Percentiles rank a stretch among this genome's conserved stretches.
phyloP scores from a whole-genome alignment of 1,140 invertebrate species.

The Diuraphis noxia region DNA sequence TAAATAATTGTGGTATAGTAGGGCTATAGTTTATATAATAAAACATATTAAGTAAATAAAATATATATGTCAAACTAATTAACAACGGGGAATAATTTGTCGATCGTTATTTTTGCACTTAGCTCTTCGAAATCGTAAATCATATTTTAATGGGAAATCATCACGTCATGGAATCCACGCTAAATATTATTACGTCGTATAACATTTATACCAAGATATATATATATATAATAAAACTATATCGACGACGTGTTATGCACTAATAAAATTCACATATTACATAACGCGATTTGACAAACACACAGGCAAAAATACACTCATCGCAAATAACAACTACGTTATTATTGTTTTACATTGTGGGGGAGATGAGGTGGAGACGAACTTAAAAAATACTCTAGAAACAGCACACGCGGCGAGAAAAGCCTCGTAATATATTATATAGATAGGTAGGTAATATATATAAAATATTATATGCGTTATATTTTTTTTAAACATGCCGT shows the following conservation, averaged over 20 bases:
- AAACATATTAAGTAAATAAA: too few relatives aligned
- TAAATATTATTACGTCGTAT: neutral
- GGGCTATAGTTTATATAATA: neutral
- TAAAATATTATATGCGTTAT: neutral
- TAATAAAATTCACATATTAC: neutral
- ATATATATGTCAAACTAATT: neutral
- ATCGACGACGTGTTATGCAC: neutral
- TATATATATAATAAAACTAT: too few relatives aligned
- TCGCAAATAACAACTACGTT: neutral
- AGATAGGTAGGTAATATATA: neutral
- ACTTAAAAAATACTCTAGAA: slow-evolving; percentile 7
- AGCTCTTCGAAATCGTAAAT: neutral
- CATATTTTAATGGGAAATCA: neutral
- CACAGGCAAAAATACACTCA: too few relatives aligned
- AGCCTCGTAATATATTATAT: neutral
- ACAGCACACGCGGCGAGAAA: neutral
- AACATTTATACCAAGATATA: too few relatives aligned
- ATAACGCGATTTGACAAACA: neutral
- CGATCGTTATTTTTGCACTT: neutral
- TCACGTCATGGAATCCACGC: neutral
- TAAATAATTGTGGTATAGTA: neutral
- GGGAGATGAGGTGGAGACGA: neutral
- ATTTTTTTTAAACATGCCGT: neutral
- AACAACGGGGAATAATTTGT: neutral
- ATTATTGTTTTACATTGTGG: neutral